Conservation (phyloP, 2,888 invertebrate genomes). For the Drosophila nigricruria region DNA sequence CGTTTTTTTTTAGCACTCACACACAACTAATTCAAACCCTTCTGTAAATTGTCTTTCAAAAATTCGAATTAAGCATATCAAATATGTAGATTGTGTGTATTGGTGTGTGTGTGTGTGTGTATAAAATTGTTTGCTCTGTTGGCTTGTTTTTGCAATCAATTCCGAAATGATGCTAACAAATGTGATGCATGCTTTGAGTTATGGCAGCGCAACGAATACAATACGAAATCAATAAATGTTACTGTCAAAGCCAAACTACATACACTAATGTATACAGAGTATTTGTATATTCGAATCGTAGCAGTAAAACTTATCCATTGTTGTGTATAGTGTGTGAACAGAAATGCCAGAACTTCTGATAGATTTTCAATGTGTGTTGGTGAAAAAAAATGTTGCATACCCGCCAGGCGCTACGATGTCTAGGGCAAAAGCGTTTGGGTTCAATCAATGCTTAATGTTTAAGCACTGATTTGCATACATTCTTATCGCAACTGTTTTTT, state of each 20-base stretch:
- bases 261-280: constrained; percentile 24
- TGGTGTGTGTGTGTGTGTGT: neutral
- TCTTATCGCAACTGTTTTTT: neutral
- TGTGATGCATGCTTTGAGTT: constrained; percentile 41
- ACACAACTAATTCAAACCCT: constrained; percentile 67
- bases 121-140: constrained; percentile 33
- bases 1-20: constrained; percentile 14
- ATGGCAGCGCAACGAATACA: constrained; percentile 45
- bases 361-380: neutral
- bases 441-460: constrained; percentile 2
- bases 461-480: neutral
- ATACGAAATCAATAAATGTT: constrained; percentile 44
- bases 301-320: constrained; percentile 18
- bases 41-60: constrained; percentile 78
- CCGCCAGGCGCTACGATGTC: constrained; percentile 36
- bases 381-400: constrained; percentile 36
- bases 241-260: constrained; percentile 32
- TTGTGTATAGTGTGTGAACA: constrained; percentile 21
- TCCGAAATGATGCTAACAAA: constrained; percentile 37
- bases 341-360: constrained; percentile 15
- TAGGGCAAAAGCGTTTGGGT: constrained; percentile 18
- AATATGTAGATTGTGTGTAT: constrained; percentile 3
- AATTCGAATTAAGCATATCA: constrained; percentile 26
- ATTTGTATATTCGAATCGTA: constrained; percentile 19
- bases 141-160: constrained; percentile 47